These are phyloP conservation scores for Dynastes grantii DNA, from an alignment of 2,888 invertebrate species.

Conservation along the genomic window DNA sequence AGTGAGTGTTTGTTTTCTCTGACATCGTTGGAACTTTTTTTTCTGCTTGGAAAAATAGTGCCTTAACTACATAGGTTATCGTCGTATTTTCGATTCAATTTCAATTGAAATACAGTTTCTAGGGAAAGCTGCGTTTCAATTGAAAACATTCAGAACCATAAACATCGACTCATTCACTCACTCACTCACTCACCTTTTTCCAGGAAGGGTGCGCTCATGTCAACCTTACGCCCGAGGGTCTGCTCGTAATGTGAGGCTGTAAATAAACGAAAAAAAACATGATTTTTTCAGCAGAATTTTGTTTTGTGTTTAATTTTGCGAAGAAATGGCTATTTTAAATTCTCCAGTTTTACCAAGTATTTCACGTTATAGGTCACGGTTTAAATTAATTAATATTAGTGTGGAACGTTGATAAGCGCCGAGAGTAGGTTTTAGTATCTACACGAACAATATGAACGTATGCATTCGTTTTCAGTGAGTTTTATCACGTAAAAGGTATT, in stretches of 20 bases:
- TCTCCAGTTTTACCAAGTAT: too few species aligned
- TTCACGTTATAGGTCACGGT: too few species aligned
- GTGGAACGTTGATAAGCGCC: too few species aligned
- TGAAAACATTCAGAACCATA: background rate
- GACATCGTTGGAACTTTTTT: too few species aligned
- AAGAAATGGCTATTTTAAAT: too few species aligned
- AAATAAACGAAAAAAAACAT: constrained; percentile 34
- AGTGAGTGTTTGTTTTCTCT: too few species aligned
- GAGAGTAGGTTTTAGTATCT: background rate
- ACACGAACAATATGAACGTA: background rate
- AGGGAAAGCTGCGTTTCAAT: background rate
- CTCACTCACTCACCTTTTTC: constrained; percentile 49
- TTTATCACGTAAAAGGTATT: constrained; percentile 10
- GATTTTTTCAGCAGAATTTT: background rate
- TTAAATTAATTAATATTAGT: too few species aligned
- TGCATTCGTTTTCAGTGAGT: background rate
- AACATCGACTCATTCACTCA: constrained; percentile 27
- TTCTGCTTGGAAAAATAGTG: too few species aligned
- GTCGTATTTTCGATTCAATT: too few species aligned
- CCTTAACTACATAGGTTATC: too few species aligned
- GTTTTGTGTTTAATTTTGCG: too few species aligned
- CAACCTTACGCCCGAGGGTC: constrained; percentile 50
- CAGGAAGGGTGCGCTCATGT: constrained; percentile 53
- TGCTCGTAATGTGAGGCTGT: constrained; percentile 50
- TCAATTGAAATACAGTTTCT: too few species aligned